Conservation (phyloP, 2,888 invertebrate genomes). For the Cotesia congregata region DNA sequence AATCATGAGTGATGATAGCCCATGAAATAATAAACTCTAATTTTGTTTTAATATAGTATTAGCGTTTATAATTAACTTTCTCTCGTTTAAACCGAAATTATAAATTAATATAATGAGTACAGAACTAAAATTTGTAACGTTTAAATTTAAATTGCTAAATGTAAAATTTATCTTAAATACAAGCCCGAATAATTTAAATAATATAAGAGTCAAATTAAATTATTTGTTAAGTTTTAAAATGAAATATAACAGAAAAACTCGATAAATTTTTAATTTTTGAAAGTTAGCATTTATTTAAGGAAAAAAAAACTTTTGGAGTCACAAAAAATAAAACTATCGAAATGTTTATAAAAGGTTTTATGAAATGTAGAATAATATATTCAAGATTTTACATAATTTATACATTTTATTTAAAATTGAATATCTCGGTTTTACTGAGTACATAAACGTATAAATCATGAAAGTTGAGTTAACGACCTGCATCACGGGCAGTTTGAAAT, state of each 20-base stretch:
- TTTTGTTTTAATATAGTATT: too few relatives aligned
- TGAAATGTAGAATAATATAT: neutral
- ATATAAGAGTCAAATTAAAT: neutral
- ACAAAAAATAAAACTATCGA: neutral
- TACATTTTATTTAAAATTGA: neutral
- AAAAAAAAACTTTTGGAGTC: neutral
- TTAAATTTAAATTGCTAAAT: neutral
- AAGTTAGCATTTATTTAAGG: neutral
- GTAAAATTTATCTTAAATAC: neutral
- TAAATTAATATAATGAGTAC: too few relatives aligned
- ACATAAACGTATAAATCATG: conserved; percentile 27
- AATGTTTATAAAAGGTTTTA: neutral
- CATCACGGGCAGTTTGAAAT: conserved; percentile 47
- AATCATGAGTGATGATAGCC: too few relatives aligned
- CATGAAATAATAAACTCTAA: too few relatives aligned
- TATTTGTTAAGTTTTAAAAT: neutral
- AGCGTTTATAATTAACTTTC: too few relatives aligned
- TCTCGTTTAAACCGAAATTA: too few relatives aligned
- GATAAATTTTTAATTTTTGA: neutral
- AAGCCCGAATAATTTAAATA: neutral
- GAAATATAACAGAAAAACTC: neutral
- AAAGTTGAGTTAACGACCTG: conserved; percentile 45
- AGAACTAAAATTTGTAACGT: neutral
- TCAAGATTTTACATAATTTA: conserved; percentile 18
- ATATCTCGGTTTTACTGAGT: conserved; percentile 16